Conservation (phyloP, 2,113 vertebrate species). For the Macroglossus sobrinus region DNA sequence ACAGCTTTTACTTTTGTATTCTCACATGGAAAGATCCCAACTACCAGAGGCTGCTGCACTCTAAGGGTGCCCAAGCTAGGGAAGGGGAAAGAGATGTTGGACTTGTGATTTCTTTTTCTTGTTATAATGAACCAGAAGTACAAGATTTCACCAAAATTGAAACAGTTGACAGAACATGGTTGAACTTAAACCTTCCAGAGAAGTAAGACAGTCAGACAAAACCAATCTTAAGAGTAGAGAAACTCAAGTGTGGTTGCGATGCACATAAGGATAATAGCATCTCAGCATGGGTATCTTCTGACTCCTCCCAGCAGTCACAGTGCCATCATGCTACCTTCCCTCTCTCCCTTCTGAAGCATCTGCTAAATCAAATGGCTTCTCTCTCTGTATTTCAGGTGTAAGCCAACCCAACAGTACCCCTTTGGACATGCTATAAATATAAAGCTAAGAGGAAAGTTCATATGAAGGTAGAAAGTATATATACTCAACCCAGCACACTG, state of each 20-base stretch:
- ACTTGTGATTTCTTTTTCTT: background rate
- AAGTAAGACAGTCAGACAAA: background rate
- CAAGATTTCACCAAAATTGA: background rate
- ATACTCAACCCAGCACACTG: background rate
- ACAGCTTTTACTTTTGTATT: background rate
- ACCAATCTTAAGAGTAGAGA: background rate
- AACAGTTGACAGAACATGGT: background rate
- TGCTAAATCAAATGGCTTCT: background rate
- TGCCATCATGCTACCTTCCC: rapidly evolving
- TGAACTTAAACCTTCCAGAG: background rate
- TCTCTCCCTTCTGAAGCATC: background rate
- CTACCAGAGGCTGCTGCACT: background rate
- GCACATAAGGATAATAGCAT: background rate
- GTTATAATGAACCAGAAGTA: conserved; percentile 57
- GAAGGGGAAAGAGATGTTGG: background rate
- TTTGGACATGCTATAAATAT: background rate
- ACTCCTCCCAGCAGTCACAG: background rate
- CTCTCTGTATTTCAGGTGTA: background rate
- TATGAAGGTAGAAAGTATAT: background rate
- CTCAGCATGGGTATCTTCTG: background rate
- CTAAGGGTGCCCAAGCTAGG: too few relatives aligned
- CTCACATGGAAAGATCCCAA: background rate
- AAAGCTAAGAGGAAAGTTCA: background rate
- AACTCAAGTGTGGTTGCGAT: background rate
- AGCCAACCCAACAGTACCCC: background rate